Evolutionary conservation across 2,113 vertebrate species (phyloP).

Genomic region (Kryptolebias marmoratus): DNA sequence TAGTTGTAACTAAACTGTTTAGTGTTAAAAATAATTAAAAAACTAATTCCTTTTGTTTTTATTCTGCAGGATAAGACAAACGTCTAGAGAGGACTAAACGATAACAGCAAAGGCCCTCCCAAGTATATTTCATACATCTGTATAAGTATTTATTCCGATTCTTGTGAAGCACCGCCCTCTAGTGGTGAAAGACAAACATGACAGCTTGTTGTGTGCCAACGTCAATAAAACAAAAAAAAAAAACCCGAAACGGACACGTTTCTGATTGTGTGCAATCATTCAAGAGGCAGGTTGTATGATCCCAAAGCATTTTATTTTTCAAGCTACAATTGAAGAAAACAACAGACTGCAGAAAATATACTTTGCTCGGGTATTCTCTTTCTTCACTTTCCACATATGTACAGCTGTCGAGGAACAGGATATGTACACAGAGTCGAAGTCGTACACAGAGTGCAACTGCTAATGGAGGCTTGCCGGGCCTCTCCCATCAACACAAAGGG

Average conservation of each 20-base stretch:
- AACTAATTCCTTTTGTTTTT: background rate
- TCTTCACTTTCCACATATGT: slow-evolving; percentile 84
- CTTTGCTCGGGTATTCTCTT: slow-evolving; percentile 81
- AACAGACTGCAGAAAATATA: slow-evolving; percentile 86
- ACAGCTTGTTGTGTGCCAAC: slow-evolving; percentile 60
- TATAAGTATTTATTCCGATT: slow-evolving; percentile 47
- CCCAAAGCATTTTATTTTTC: slow-evolving; percentile 83
- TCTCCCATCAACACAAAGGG: slow-evolving; percentile 48
- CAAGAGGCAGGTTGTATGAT: slow-evolving; percentile 36
- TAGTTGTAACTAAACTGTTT: too few relatives aligned
- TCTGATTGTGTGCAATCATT: background rate
- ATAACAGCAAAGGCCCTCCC: background rate
- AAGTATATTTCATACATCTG: background rate
- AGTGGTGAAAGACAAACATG: slow-evolving; percentile 53
- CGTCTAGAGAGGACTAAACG: slow-evolving; percentile 22
- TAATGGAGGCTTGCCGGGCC: slow-evolving; percentile 72
- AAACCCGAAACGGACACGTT: too few relatives aligned
- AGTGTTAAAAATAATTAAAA: too few relatives aligned
- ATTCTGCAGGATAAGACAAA: slow-evolving; percentile 65
- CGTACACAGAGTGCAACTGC: slow-evolving; percentile 68
- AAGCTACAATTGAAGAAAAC: slow-evolving; percentile 85
- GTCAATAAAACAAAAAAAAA: slow-evolving; percentile 33
- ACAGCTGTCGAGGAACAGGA: slow-evolving; percentile 81
- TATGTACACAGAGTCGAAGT: slow-evolving; percentile 80
- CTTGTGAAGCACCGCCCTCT: slow-evolving; percentile 58